These are phyloP conservation scores for Palythoa grandis DNA, from an alignment of 92 coral and sea anemone genomes.

Conservation along the genomic window DNA sequence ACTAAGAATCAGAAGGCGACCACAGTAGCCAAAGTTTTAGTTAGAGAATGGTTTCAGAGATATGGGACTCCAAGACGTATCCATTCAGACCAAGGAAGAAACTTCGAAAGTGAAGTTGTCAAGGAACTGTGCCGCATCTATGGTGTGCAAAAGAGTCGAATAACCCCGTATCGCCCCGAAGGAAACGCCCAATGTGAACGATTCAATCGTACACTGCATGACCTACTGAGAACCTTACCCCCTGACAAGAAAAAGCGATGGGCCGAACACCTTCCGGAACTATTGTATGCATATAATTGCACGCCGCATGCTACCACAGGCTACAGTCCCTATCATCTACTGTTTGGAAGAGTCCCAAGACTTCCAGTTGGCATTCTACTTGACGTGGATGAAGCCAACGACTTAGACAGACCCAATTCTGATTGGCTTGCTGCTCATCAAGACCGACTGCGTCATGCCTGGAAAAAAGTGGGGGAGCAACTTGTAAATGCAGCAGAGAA, in stretches of 20 bases:
- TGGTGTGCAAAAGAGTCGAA: conserved; percentile 63
- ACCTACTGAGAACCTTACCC: conserved; percentile 51
- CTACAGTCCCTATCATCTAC: conserved; percentile 59
- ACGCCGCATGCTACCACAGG: conserved; percentile 73
- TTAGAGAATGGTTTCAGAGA: conserved; percentile 67
- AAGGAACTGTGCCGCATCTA: conserved; percentile 62
- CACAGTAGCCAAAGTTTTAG: conserved; percentile 56
- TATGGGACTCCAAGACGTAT: conserved; percentile 59
- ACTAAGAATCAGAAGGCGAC: conserved; percentile 63
- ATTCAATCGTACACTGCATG: conserved; percentile 69
- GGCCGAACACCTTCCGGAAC: conserved; percentile 69
- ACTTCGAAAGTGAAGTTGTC: conserved; percentile 7
- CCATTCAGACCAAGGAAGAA: conserved; percentile 70
- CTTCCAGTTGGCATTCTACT: conserved; percentile 60
- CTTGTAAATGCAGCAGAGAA: conserved; percentile 53
- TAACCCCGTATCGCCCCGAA: conserved; percentile 73
- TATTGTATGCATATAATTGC: conserved; percentile 67
- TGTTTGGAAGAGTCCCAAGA: conserved; percentile 56
- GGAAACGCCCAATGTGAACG: conserved; percentile 65
- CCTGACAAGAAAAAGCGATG: conserved; percentile 60
- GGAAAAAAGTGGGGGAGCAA: conserved; percentile 71
- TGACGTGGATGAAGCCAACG: background rate
- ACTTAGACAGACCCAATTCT: background rate
- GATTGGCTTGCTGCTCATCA: conserved; percentile 59
- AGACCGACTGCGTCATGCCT: conserved; percentile 56